phyloP scores from a whole-genome alignment of 2,113 vertebrate species.

The Myrmecophaga tridactyla region DNA sequence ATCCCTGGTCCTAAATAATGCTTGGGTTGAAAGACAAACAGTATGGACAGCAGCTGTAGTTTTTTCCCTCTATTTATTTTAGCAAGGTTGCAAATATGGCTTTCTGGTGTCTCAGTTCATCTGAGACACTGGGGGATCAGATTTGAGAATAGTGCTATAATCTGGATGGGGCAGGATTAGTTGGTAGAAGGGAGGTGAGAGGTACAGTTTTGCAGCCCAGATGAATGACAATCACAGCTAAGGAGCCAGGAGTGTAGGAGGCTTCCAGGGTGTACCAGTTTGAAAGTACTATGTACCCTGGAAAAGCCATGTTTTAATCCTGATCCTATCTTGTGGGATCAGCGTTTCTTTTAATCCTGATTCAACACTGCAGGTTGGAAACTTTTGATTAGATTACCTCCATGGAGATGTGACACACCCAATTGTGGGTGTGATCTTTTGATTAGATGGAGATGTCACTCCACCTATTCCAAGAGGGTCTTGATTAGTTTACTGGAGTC shows the following conservation, averaged over 20 bases:
- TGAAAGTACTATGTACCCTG: too few relatives aligned
- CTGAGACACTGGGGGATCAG: neutral
- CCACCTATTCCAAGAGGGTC: too few relatives aligned
- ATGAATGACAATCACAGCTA: neutral
- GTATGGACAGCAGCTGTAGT: neutral
- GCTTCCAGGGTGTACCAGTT: too few relatives aligned
- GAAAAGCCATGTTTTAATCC: too few relatives aligned
- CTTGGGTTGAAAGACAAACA: neutral
- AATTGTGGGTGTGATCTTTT: too few relatives aligned
- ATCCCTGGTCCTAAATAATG: neutral
- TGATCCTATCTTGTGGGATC: too few relatives aligned
- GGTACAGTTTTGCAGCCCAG: neutral
- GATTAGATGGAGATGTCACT: too few relatives aligned
- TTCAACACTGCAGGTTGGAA: too few relatives aligned
- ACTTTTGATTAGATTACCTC: too few relatives aligned
- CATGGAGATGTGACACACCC: too few relatives aligned
- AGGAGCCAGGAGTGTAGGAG: neutral
- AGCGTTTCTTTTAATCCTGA: too few relatives aligned
- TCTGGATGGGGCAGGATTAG: neutral
- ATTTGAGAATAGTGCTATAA: neutral
- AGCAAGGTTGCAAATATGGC: neutral
- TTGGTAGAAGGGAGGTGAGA: neutral
- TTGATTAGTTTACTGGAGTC: too few relatives aligned
- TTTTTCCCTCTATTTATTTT: neutral
- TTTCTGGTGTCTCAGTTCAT: neutral